Conservation (phyloP, 2,888 invertebrate species). For the Candidula unifasciata region DNA sequence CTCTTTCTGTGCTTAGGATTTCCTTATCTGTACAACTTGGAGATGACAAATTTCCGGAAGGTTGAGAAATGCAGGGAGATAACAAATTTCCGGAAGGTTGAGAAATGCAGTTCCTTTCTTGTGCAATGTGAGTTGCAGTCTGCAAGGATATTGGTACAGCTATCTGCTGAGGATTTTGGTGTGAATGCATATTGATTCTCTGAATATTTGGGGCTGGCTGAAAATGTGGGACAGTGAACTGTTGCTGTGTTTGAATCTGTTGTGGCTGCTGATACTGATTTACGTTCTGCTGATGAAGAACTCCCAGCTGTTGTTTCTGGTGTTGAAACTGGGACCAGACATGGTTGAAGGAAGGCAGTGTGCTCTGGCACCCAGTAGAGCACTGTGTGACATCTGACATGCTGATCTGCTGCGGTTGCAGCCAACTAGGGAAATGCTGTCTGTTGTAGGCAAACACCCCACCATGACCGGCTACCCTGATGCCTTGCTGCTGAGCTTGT, state of each 20-base stretch:
- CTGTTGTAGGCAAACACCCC: slow-evolving; percentile 33
- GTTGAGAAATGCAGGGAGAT: slow-evolving; percentile 40
- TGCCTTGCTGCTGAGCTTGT: slow-evolving; percentile 40
- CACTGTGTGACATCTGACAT: neutral
- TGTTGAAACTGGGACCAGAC: slow-evolving; percentile 61
- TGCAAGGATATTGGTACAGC: slow-evolving; percentile 25
- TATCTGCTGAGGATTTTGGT: slow-evolving; percentile 35
- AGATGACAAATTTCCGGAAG: slow-evolving; percentile 10
- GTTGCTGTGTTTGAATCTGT: slow-evolving; percentile 36
- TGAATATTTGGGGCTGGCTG: slow-evolving; percentile 35
- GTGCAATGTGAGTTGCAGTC: slow-evolving; percentile 6
- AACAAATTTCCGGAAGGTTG: slow-evolving; percentile 5
- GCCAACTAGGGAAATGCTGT: slow-evolving; percentile 46
- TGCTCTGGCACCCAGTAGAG: slow-evolving; percentile 50
- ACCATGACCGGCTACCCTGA: slow-evolving; percentile 53
- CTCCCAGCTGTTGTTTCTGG: slow-evolving; percentile 53
- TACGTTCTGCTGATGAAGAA: slow-evolving; percentile 60
- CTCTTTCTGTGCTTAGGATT: neutral
- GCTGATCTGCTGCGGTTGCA: slow-evolving; percentile 36
- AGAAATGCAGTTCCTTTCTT: slow-evolving; percentile 34
- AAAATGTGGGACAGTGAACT: slow-evolving; percentile 31
- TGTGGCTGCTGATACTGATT: slow-evolving; percentile 42
- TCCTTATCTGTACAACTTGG: slow-evolving; percentile 19
- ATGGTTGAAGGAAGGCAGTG: slow-evolving; percentile 69
- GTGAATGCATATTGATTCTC: slow-evolving; percentile 43